Evolutionary conservation across 2,113 vertebrate species (phyloP).

Genomic region (Urocynchramus pylzowi): DNA sequence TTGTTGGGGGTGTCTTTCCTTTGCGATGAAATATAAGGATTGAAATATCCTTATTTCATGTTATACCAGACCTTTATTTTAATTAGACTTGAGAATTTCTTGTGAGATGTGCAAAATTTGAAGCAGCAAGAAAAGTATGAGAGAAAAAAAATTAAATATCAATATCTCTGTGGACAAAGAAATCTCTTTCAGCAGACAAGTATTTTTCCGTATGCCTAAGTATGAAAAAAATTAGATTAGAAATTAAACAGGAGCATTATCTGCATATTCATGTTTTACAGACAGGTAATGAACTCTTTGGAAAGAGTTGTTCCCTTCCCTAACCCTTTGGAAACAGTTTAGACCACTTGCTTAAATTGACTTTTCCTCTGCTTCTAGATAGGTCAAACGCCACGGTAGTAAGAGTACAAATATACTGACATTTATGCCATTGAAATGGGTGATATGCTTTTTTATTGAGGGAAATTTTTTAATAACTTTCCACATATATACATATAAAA

Average conservation of each 20-base stretch:
- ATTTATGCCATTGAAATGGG: background rate
- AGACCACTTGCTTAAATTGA: background rate
- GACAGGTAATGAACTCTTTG: background rate
- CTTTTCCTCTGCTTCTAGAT: background rate
- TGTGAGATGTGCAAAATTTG: background rate
- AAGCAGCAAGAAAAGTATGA: background rate
- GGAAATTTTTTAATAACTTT: background rate
- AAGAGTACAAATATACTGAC: background rate
- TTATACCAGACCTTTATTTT: background rate
- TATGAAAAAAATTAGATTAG: background rate
- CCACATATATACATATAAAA: background rate
- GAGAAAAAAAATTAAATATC: background rate
- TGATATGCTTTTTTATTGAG: background rate
- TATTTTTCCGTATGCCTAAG: background rate
- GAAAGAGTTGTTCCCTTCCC: background rate
- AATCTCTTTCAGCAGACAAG: background rate
- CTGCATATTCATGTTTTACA: background rate
- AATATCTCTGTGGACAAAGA: background rate
- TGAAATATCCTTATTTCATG: background rate
- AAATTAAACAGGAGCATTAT: background rate
- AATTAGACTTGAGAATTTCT: background rate
- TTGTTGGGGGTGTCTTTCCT: background rate
- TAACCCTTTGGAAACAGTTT: background rate
- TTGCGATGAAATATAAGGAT: background rate
- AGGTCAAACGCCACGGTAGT: background rate